Evolutionary conservation across 2,797 vertebrate genomes (phyloP), one percentile per base, ranked within the genome.

Genomic region (Spinibarbus caldwelli): DNA sequence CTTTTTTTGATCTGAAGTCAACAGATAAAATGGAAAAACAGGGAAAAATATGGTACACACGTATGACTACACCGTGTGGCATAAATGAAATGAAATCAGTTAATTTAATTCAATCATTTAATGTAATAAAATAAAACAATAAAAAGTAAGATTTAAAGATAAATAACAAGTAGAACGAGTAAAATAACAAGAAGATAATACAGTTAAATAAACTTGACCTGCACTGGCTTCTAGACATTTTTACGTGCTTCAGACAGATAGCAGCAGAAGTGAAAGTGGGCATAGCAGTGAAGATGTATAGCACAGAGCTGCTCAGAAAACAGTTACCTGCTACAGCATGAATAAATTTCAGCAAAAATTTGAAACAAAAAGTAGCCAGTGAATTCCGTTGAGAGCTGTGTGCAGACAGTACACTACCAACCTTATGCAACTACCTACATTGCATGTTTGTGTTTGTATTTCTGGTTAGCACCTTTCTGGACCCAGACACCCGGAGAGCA

Each of bases 381-480:
- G 6, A 34, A 66, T 34, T 66, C 64, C 1, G 0, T 67, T 34
- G 8, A 66, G 64, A 70, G 67, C 36, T 70, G 54, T 29, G 52
- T 29, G 29, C 10, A 14, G 14, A 43, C 36, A 11, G n/a, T 36
- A 41, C n/a, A 43, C 9, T 26, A 26, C 76, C 14, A 34, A 2
- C 21, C 34, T 19, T 59, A 9, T 59, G 23, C 3, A 15, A 15
- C 31, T 36, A 77, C 36, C 14, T 26, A 57, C 17, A 77, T 78
- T 59, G 23, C 34, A 43, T 82, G 1, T 54, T 70, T 64, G 78
- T 80, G n/a, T 77, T 70, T 70, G 9, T 68, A 2, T 87, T 31
- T 75, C 17, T 49, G 45, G 66, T 41, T 81, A 99, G 98, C 91
- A 97, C 95, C 38, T 99, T 99, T 92, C 92, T 99, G 85, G 98